Conservation (phyloP, 1,140 invertebrate species). For the Heliconius congener region DNA sequence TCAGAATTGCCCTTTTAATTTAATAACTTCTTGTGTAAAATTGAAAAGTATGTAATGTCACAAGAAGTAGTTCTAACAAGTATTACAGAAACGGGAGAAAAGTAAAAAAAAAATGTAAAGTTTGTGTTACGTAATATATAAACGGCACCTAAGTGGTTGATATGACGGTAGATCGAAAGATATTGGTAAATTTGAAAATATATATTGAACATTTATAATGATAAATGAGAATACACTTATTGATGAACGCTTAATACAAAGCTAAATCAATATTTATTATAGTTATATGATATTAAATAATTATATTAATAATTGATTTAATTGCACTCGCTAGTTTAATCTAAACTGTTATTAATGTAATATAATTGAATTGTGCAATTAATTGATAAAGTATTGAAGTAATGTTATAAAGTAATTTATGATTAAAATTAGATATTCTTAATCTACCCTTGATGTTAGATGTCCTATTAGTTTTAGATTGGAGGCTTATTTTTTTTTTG, state of each 20-base stretch:
- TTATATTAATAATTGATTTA: slow-evolving; percentile 9
- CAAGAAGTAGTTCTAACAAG: too few relatives aligned
- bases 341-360: background rate
- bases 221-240: too few relatives aligned
- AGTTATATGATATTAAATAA: slow-evolving; percentile 8
- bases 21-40: too few relatives aligned
- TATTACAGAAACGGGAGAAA: too few relatives aligned
- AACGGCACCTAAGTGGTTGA: background rate
- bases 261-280: slow-evolving; percentile 22
- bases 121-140: slow-evolving; percentile 27
- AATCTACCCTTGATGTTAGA: slow-evolving; percentile 58
- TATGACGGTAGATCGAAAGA: background rate
- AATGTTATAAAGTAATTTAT: background rate
- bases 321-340: slow-evolving; percentile 7
- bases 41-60: too few relatives aligned
- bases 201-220: too few relatives aligned
- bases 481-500: slow-evolving; percentile 67
- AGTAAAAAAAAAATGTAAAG: too few relatives aligned
- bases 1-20: too few relatives aligned
- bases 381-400: slow-evolving; percentile 19
- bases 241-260: slow-evolving; percentile 19
- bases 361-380: slow-evolving; percentile 26
- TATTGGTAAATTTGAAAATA: background rate
- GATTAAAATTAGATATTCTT: slow-evolving; percentile 1
- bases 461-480: slow-evolving; percentile 71